These are phyloP conservation scores for Chrysemys picta DNA, from an alignment of 2,113 vertebrate genomes.

Conservation along the genomic window DNA sequence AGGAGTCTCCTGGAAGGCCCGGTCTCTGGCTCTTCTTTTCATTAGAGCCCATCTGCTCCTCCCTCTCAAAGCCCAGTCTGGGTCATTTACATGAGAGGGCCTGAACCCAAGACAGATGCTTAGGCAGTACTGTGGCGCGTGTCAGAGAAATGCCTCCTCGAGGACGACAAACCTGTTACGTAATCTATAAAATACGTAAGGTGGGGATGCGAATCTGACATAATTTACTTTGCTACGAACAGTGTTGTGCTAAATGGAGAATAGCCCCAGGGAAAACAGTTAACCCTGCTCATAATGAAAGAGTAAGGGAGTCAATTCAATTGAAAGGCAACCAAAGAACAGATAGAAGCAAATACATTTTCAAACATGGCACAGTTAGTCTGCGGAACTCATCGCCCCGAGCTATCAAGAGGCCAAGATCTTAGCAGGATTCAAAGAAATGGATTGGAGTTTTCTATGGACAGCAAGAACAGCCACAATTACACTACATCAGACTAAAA, in stretches of 20 bases:
- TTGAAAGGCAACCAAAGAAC: no score
- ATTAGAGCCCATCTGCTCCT: not conserved
- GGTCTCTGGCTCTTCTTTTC: not conserved
- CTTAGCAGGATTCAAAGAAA: not conserved
- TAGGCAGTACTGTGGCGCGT: not conserved
- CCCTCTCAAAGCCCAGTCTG: not conserved
- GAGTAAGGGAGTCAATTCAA: not conserved
- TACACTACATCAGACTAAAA: not conserved
- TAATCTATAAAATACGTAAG: not conserved
- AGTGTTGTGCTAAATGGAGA: not conserved
- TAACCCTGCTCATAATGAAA: not conserved
- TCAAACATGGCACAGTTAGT: not conserved
- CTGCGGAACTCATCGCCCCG: not conserved
- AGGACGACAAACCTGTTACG: no score
- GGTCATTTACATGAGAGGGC: not conserved
- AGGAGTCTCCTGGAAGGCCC: not conserved
- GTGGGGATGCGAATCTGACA: not conserved
- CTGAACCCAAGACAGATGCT: not conserved
- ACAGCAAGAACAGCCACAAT: not conserved
- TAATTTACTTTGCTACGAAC: not conserved
- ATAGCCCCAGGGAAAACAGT: not conserved
- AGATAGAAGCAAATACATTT: not conserved
- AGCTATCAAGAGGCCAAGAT: not conserved
- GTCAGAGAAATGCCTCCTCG: no score
- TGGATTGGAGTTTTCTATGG: not conserved